Evolutionary conservation across 2,888 invertebrate species (phyloP).

Genomic region (Melipona beecheii): DNA sequence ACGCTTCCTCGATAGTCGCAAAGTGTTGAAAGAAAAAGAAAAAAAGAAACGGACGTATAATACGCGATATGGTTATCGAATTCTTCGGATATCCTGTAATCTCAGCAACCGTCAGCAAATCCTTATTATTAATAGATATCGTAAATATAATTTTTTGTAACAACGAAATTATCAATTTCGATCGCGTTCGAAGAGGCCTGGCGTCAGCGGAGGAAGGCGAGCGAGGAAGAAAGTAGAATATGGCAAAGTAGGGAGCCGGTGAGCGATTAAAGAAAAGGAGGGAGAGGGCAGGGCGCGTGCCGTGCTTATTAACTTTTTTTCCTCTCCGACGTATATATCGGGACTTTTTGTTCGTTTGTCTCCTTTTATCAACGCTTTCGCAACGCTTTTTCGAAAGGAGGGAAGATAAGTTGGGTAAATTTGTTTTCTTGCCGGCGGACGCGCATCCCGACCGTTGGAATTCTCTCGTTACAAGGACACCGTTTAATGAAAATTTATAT

Average conservation of each 20-base stretch:
- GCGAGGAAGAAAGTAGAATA: constrained; percentile 55
- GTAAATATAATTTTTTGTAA: not conserved
- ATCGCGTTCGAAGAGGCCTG: not conserved
- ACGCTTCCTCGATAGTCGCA: not conserved
- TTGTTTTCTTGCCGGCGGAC: constrained; percentile 28
- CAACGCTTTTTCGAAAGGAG: constrained; percentile 45
- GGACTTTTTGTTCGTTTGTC: constrained; percentile 42
- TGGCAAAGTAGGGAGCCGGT: constrained; percentile 35
- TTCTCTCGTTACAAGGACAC: constrained; percentile 11
- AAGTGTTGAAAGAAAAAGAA: not conserved
- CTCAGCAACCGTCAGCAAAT: not conserved
- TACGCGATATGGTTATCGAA: constrained; percentile 1
- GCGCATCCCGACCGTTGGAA: constrained; percentile 17
- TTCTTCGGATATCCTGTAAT: not conserved
- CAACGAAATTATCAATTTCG: constrained; percentile 18
- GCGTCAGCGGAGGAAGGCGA: constrained; percentile 18
- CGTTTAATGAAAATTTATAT: constrained; percentile 47
- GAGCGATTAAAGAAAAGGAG: constrained; percentile 43
- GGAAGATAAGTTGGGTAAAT: constrained; percentile 13
- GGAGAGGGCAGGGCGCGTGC: constrained; percentile 74
- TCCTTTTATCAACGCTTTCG: constrained; percentile 59
- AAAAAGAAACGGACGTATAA: too few relatives aligned
- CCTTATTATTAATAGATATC: constrained; percentile 2
- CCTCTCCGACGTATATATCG: constrained; percentile 55
- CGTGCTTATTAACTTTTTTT: constrained; percentile 77